Evolutionary conservation across 1,140 invertebrate genomes (phyloP).

Genomic region (Eriosoma lanigerum): DNA sequence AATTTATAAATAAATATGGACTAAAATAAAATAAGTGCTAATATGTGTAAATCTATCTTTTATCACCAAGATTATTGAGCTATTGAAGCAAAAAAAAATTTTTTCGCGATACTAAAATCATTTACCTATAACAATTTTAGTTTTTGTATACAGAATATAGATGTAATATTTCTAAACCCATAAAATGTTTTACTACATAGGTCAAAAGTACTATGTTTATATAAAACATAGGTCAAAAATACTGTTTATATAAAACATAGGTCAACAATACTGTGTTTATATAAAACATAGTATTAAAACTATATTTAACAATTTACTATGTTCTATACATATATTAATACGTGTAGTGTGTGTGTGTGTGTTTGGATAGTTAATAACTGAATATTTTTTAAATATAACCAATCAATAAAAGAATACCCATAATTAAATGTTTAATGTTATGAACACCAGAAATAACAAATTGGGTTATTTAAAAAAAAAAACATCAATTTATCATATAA

Average conservation of each 20-base stretch:
- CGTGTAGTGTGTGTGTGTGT: too few relatives aligned
- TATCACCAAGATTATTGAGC: not conserved
- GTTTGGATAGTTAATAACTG: not conserved
- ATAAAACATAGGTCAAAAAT: too few relatives aligned
- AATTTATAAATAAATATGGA: slow-evolving; percentile 34
- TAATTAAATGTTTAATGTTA: slow-evolving; percentile 8
- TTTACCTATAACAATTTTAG: not conserved
- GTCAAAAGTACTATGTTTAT: too few relatives aligned
- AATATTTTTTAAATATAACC: slow-evolving; percentile 43
- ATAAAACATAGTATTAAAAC: too few relatives aligned
- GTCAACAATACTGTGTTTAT: too few relatives aligned
- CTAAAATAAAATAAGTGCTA: slow-evolving; percentile 42
- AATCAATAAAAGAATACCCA: slow-evolving; percentile 41
- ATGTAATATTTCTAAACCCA: not conserved
- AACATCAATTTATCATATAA: slow-evolving; percentile 22
- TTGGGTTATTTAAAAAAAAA: slow-evolving; percentile 43
- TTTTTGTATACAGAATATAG: not conserved
- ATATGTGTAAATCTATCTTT: not conserved
- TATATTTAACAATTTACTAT: slow-evolving; percentile 4
- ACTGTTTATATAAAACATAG: too few relatives aligned
- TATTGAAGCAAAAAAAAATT: not conserved
- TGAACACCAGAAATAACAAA: slow-evolving; percentile 29
- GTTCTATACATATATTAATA: not conserved
- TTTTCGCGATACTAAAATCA: not conserved
- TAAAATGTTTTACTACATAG: not conserved